A percentile compares a stretch with the other conserved stretches of the same genome.
Conservation (phyloP, 1,140 invertebrate genomes). For the Steinernema feltiae region DNA sequence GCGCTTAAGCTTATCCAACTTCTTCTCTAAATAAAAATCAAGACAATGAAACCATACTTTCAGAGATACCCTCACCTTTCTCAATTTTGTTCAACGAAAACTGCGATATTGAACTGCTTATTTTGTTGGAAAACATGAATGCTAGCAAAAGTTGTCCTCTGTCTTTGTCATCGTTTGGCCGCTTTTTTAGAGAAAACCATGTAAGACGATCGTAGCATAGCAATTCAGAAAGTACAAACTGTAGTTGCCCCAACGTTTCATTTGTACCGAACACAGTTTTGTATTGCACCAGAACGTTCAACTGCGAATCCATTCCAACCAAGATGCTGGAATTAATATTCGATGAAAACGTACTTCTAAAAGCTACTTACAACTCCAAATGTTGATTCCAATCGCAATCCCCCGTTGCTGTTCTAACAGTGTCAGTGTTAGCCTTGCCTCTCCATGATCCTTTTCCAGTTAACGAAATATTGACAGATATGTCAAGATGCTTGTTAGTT, state of each 20-base stretch:
- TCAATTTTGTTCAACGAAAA: slow-evolving; percentile 1
- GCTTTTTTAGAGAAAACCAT: not conserved
- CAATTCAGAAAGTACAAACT: not conserved
- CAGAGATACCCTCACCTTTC: not conserved
- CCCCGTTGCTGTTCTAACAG: slow-evolving; percentile 9
- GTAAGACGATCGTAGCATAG: not conserved
- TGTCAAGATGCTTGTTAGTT: slow-evolving; percentile 32
- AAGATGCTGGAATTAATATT: not conserved
- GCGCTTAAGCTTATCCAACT: not conserved
- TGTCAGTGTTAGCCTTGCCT: slow-evolving; percentile 40
- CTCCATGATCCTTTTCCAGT: slow-evolving; percentile 42
- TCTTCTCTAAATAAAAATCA: not conserved
- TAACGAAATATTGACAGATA: slow-evolving; percentile 33
- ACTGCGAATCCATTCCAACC: not conserved
- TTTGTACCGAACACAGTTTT: not conserved
- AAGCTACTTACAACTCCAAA: slow-evolving; percentile 44
- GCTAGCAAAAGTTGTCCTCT: not conserved
- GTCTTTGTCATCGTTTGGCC: not conserved
- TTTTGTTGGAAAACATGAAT: not conserved
- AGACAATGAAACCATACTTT: not conserved
- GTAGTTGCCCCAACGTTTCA: not conserved
- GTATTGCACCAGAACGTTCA: not conserved
- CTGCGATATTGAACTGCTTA: not conserved
- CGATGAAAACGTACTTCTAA: not conserved
- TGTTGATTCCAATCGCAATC: slow-evolving; percentile 40